Percentiles rank a stretch among this genome's conserved stretches.
Evolutionary conservation across 2,888 invertebrate genomes (phyloP).

Genomic region (Eristalis intricaria): DNA sequence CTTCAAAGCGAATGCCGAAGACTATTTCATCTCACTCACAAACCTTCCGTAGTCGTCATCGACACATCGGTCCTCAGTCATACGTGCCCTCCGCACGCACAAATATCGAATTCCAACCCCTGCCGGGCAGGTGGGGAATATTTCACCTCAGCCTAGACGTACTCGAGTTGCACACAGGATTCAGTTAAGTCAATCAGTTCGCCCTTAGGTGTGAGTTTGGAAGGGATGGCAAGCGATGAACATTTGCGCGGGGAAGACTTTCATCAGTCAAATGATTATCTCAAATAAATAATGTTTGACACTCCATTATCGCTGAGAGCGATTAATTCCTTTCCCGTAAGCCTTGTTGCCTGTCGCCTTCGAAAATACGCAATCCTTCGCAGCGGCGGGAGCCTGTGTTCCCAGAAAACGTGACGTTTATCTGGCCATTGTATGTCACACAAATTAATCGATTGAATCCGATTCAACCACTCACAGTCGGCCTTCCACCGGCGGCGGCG

Average conservation of each 20-base stretch:
- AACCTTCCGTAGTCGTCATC: neutral
- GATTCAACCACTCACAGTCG: conserved; percentile 16
- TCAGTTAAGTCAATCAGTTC: conserved; percentile 22
- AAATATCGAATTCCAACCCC: conserved; percentile 3
- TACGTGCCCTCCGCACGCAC: neutral
- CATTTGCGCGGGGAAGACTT: conserved; percentile 9
- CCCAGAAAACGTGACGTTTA: neutral
- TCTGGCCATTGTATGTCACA: conserved; percentile 44
- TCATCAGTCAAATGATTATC: conserved; percentile 22
- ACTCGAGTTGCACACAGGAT: neutral
- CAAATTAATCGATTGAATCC: conserved; percentile 64
- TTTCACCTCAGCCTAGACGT: neutral
- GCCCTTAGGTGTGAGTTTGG: neutral
- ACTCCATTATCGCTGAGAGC: conserved; percentile 79
- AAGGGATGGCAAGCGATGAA: neutral
- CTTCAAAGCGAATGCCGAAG: neutral
- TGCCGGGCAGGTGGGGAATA: neutral
- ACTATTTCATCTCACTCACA: neutral
- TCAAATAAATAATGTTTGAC: conserved; percentile 76
- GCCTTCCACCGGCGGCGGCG: neutral
- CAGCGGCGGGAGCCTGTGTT: neutral
- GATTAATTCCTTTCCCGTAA: conserved; percentile 75
- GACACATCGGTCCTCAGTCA: no score
- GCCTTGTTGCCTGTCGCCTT: neutral
- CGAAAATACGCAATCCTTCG: conserved; percentile 3